phyloP scores from a whole-genome alignment of 2,888 invertebrate species.

The Dolichomitus sp. region DNA sequence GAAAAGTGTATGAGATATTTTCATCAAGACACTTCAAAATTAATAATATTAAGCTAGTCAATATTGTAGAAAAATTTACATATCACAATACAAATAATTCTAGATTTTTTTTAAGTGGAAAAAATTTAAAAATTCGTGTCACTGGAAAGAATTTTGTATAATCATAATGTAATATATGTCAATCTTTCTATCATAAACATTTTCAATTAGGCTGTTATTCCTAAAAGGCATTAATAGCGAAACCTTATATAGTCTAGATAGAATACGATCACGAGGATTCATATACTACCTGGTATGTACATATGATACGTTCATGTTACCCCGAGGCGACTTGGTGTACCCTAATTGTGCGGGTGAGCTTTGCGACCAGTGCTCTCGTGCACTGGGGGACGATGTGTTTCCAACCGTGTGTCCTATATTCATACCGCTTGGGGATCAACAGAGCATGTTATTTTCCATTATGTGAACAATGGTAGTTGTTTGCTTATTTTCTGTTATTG shows the following conservation, averaged over 20 bases:
- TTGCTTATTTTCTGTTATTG: conserved; percentile 5
- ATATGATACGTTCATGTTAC: conserved; percentile 25
- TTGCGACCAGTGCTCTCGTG: conserved; percentile 54
- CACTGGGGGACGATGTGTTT: conserved; percentile 20
- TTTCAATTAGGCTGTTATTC: conserved; percentile 36
- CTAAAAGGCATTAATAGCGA: conserved; percentile 51
- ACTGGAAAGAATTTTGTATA: too few relatives aligned
- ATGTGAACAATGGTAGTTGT: conserved; percentile 2
- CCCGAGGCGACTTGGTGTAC: conserved; percentile 54
- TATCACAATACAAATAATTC: too few relatives aligned
- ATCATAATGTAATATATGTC: too few relatives aligned
- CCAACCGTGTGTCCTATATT: conserved; percentile 24
- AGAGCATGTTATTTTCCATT: conserved; percentile 30
- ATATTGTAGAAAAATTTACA: too few relatives aligned
- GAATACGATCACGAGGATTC: conserved; percentile 27
- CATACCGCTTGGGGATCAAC: conserved; percentile 7
- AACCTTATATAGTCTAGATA: conserved; percentile 37
- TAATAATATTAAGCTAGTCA: too few relatives aligned
- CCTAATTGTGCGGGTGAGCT: conserved; percentile 57
- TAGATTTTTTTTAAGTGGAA: too few relatives aligned
- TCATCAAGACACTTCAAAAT: too few relatives aligned
- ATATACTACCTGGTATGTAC: conserved; percentile 25
- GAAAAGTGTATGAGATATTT: too few relatives aligned
- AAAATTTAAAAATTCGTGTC: too few relatives aligned
- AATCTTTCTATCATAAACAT: conserved; percentile 16